These are phyloP conservation scores for Netelia fuscicornis DNA, from an alignment of 2,888 invertebrate genomes.

Conservation along the genomic window DNA sequence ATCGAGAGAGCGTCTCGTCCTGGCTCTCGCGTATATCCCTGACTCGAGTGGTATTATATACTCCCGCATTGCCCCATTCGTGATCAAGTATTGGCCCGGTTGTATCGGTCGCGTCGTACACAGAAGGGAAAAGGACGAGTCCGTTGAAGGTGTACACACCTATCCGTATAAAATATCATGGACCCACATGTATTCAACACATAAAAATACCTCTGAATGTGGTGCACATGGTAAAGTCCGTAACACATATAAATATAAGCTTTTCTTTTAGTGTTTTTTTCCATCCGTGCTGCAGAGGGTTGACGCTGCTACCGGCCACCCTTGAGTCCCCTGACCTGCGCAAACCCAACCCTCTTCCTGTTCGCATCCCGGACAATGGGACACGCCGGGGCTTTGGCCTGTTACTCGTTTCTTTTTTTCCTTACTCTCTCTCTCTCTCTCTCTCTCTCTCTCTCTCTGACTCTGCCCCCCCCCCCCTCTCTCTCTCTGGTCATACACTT, in stretches of 20 bases:
- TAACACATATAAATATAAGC: slow-evolving; percentile 56
- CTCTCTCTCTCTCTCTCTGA: slow-evolving; percentile 4
- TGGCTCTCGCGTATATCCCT: slow-evolving; percentile 17
- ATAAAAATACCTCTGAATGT: slow-evolving; percentile 36
- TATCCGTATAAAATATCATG: neutral
- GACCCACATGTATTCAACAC: neutral
- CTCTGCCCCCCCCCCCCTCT: slow-evolving; percentile 13
- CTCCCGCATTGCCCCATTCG: slow-evolving; percentile 46
- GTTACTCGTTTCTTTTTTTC: slow-evolving; percentile 29
- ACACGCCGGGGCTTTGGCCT: slow-evolving; percentile 44
- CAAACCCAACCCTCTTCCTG: slow-evolving; percentile 46
- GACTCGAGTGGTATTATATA: slow-evolving; percentile 32
- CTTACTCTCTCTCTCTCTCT: slow-evolving; percentile 6
- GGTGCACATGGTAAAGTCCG: slow-evolving; percentile 31
- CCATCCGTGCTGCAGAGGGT: slow-evolving; percentile 19
- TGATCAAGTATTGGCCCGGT: slow-evolving; percentile 69
- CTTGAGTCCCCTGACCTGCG: slow-evolving; percentile 51
- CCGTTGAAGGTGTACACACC: neutral
- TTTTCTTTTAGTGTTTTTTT: slow-evolving; percentile 50
- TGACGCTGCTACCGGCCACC: slow-evolving; percentile 30
- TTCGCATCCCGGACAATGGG: slow-evolving; percentile 61
- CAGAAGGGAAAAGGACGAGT: slow-evolving; percentile 21
- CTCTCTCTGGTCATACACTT: slow-evolving; percentile 40
- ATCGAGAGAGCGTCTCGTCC: slow-evolving; percentile 55
- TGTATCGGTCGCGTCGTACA: slow-evolving; percentile 7